These are phyloP conservation scores for Blomia tropicalis DNA, from an alignment of 2,888 invertebrate genomes.

Conservation along the genomic window DNA sequence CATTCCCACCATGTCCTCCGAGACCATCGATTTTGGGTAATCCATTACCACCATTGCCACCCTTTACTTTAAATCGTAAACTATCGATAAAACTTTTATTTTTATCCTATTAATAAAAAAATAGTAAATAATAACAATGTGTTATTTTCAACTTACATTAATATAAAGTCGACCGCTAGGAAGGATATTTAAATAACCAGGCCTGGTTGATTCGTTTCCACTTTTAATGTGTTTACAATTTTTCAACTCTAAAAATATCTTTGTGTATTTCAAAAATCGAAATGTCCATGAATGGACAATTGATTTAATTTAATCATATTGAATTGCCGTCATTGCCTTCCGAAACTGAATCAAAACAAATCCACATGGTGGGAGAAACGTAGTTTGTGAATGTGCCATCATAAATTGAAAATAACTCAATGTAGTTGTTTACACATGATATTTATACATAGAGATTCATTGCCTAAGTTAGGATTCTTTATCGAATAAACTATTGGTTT, in stretches of 20 bases:
- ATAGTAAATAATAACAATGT: not conserved
- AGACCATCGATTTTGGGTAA: constrained; percentile 62
- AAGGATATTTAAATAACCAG: not conserved
- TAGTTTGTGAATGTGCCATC: not conserved
- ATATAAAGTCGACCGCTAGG: not conserved
- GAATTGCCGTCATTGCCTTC: too few species aligned
- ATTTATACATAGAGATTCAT: too few species aligned
- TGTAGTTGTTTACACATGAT: too few species aligned
- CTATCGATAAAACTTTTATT: constrained; percentile 19
- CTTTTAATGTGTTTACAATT: too few species aligned
- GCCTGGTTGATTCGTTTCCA: too few species aligned
- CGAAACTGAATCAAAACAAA: not conserved
- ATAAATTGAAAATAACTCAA: too few species aligned
- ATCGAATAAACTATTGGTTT: too few species aligned
- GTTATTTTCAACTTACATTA: not conserved
- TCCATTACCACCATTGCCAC: constrained; percentile 65
- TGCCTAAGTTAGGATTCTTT: too few species aligned
- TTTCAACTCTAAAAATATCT: too few species aligned
- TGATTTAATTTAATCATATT: too few species aligned
- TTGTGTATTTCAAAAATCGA: too few species aligned
- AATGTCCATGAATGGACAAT: too few species aligned
- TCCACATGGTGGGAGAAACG: not conserved
- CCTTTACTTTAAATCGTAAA: constrained; percentile 44
- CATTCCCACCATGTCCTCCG: constrained; percentile 79
- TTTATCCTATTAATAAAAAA: constrained; percentile 6